Evolutionary conservation across 2,113 vertebrate species (phyloP).

Genomic region (Helogale parvula): DNA sequence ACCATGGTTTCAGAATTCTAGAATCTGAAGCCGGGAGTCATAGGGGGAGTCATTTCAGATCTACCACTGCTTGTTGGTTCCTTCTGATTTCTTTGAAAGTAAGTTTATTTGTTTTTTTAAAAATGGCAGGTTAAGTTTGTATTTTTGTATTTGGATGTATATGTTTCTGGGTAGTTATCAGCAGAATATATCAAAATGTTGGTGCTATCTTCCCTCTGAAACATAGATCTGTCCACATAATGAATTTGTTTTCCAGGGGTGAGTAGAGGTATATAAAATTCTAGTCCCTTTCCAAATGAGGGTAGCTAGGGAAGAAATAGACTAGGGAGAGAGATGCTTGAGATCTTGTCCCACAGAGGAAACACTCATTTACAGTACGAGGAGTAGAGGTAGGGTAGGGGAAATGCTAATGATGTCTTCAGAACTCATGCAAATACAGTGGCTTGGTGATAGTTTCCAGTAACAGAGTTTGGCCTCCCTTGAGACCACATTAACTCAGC

Average conservation of each 20-base stretch:
- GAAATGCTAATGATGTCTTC: neutral
- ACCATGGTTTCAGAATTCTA: neutral
- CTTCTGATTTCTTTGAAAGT: neutral
- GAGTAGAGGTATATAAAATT: neutral
- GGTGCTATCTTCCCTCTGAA: neutral
- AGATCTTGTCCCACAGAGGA: neutral
- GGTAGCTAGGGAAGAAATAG: neutral
- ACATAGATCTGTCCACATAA: neutral
- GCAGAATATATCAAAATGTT: neutral
- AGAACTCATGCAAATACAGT: neutral
- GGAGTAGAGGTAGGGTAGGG: neutral
- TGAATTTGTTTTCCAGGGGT: neutral
- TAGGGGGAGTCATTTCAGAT: neutral
- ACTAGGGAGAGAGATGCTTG: neutral
- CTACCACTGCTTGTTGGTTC: neutral
- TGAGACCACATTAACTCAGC: neutral
- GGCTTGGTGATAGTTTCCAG: neutral
- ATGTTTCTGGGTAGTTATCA: neutral
- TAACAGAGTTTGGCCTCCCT: neutral
- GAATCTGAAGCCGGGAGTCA: neutral
- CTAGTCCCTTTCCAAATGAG: neutral
- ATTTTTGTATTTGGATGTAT: neutral
- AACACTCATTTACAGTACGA: neutral
- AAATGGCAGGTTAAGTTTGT: neutral
- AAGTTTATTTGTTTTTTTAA: neutral